Conservation (phyloP, 2,113 vertebrate genomes). For the Apteryx owenii region DNA sequence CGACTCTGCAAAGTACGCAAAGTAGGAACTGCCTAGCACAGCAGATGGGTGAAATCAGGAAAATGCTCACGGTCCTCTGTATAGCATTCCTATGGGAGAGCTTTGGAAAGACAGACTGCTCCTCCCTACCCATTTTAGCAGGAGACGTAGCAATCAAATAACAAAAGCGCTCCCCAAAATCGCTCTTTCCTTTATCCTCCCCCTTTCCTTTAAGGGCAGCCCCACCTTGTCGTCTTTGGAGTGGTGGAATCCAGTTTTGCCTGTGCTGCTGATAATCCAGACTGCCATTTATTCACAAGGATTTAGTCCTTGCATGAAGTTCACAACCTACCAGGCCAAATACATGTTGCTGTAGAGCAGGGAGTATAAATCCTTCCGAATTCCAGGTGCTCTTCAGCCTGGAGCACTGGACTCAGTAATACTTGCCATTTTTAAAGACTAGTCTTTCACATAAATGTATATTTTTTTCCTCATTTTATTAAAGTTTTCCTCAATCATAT, state of each 20-base stretch:
- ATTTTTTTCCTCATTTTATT: background rate
- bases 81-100: background rate
- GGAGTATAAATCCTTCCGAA: background rate
- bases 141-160: too few relatives aligned
- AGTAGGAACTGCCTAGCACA: background rate
- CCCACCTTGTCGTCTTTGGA: background rate
- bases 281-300: background rate
- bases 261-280: background rate
- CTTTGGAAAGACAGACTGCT: too few relatives aligned
- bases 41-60: background rate
- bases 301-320: background rate
- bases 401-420: background rate
- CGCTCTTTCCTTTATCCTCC: background rate
- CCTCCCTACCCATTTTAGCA: too few relatives aligned
- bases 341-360: accelerated
- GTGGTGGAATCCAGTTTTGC: background rate
- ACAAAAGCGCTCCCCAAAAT: background rate
- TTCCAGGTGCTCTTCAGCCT: background rate
- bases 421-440: background rate
- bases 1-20: too few relatives aligned
- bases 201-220: background rate
- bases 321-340: background rate
- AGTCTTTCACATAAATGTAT: background rate
- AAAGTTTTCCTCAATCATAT: background rate
- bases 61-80: background rate